Evolutionary conservation across 1,140 invertebrate species (phyloP).

Genomic region (Cydia fagiglandana): DNA sequence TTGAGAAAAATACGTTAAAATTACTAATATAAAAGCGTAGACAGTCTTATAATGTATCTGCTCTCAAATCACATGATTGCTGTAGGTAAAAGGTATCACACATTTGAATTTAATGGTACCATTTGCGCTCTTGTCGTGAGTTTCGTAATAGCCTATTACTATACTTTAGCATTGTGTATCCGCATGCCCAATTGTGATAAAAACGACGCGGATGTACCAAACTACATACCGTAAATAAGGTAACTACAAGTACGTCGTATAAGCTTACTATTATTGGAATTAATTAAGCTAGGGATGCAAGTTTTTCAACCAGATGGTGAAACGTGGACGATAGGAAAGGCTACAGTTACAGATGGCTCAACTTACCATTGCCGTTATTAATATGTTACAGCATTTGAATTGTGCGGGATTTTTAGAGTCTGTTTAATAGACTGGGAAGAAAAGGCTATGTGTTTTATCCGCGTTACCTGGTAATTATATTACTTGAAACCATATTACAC

Average conservation of each 20-base stretch:
- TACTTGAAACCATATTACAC: too few species aligned
- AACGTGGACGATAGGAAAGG: too few species aligned
- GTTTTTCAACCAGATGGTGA: neutral
- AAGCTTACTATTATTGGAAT: neutral
- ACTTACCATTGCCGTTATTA: too few species aligned
- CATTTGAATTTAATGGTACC: conserved; percentile 4
- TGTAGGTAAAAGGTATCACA: neutral
- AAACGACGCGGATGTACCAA: neutral
- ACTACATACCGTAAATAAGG: neutral
- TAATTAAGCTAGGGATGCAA: neutral
- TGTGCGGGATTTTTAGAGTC: too few species aligned
- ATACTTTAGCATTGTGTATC: neutral
- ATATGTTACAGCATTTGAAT: too few species aligned
- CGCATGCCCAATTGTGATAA: neutral
- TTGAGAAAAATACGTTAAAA: neutral
- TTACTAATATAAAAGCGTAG: neutral
- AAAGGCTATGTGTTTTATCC: too few species aligned
- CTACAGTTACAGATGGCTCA: too few species aligned
- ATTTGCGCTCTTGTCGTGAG: neutral
- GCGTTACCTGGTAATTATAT: too few species aligned
- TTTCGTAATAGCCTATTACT: neutral
- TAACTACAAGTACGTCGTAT: neutral
- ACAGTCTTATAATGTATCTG: neutral
- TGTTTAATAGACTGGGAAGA: too few species aligned
- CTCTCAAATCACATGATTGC: neutral